A percentile compares a stretch with the other conserved stretches of the same genome.
Conservation (phyloP, 92 coral and sea anemone genomes). For the Zoanthus sansibaricus region DNA sequence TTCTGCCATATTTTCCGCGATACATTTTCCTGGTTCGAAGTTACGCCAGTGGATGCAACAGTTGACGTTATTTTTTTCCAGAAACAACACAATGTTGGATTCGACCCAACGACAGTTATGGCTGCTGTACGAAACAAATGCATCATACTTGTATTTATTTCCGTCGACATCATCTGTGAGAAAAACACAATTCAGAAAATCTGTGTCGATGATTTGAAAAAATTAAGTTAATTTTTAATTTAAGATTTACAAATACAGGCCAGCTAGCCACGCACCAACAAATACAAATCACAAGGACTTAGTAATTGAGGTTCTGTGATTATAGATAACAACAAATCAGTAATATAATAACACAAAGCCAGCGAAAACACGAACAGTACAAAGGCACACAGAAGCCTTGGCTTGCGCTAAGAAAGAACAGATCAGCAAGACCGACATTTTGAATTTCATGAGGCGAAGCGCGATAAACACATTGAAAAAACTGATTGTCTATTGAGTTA, state of each 20-base stretch:
- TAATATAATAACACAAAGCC: no score
- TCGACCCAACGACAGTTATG: slow-evolving; percentile 84
- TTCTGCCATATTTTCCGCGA: slow-evolving; percentile 82
- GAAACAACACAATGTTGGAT: slow-evolving; percentile 46
- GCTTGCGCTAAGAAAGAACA: no score
- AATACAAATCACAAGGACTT: no score
- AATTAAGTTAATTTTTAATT: background rate
- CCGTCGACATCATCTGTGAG: slow-evolving; percentile 65
- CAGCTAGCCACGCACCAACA: no score
- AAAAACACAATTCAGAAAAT: background rate
- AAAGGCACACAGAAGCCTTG: no score
- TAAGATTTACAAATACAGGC: background rate
- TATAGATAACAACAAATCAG: no score
- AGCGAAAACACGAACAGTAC: no score
- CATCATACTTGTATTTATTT: slow-evolving; percentile 64
- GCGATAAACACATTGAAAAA: no score
- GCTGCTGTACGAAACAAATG: slow-evolving; percentile 87
- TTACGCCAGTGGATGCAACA: slow-evolving; percentile 73
- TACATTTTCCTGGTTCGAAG: slow-evolving; percentile 73
- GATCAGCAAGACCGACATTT: no score
- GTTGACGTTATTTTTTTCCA: slow-evolving; percentile 51
- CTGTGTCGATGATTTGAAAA: background rate
- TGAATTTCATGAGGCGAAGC: no score
- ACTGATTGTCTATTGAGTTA: no score
- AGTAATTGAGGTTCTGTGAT: no score